Conservation (phyloP, 2,113 vertebrate genomes). For the Cebidichthys violaceus region DNA sequence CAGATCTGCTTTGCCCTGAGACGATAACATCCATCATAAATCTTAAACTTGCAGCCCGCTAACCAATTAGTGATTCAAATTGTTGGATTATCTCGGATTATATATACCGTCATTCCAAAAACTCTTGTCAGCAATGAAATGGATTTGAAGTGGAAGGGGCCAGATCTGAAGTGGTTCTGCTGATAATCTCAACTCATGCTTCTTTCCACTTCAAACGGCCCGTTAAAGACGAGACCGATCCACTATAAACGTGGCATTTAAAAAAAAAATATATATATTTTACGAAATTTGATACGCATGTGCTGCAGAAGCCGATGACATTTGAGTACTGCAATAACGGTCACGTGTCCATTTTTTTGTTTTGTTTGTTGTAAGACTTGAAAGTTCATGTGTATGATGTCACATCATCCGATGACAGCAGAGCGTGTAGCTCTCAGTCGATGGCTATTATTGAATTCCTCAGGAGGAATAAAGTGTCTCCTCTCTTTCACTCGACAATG, state of each 20-base stretch:
- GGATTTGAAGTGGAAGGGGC: background rate
- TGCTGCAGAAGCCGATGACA: constrained; percentile 23
- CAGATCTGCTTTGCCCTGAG: constrained; percentile 46
- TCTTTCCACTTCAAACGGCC: constrained; percentile 11
- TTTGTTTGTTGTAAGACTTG: background rate
- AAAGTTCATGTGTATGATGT: background rate
- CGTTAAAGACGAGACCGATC: background rate
- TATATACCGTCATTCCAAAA: background rate
- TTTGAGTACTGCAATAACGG: background rate
- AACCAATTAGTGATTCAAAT: constrained; percentile 1
- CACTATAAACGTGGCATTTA: no score
- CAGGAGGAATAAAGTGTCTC: background rate
- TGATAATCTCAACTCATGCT: background rate
- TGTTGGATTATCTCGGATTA: background rate
- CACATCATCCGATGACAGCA: background rate
- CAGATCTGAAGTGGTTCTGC: background rate
- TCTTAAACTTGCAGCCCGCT: background rate
- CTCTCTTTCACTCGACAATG: background rate
- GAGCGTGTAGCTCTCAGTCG: background rate
- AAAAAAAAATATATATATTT: no score
- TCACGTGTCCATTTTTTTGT: background rate
- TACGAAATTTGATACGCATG: no score
- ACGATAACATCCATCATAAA: constrained; percentile 1
- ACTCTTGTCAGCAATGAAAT: background rate
- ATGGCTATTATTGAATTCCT: background rate